A percentile compares a stretch with the other conserved stretches of the same genome.
These are phyloP conservation scores for Zaprionus gabonicus DNA, from an alignment of 1,140 invertebrate genomes.

Conservation along the genomic window DNA sequence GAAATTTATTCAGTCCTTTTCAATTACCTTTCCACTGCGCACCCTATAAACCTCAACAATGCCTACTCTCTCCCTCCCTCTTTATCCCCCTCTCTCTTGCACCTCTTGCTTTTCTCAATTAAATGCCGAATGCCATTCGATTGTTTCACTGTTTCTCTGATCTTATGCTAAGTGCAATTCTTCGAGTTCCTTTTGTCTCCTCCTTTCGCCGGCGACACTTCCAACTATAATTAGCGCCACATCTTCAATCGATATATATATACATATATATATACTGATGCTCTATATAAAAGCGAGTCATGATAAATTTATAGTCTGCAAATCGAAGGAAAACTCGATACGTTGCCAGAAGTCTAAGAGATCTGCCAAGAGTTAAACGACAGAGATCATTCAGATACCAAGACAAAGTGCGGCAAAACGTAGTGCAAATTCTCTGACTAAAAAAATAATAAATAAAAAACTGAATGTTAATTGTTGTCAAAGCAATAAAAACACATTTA, in stretches of 20 bases:
- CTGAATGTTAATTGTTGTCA: conserved; percentile 54
- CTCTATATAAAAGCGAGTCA: conserved; percentile 62
- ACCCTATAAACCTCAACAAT: not conserved
- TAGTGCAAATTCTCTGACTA: conserved; percentile 46
- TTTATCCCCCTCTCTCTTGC: not conserved
- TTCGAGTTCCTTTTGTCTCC: conserved; percentile 30
- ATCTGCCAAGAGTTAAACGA: not conserved
- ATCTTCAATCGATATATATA: not conserved
- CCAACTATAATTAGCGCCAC: conserved; percentile 59
- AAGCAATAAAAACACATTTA: conserved; percentile 6
- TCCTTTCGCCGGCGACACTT: not conserved
- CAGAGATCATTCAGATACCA: not conserved
- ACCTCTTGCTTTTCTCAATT: conserved; percentile 14
- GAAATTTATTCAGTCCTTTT: not conserved
- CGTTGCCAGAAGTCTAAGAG: conserved; percentile 65
- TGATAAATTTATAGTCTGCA: conserved; percentile 54
- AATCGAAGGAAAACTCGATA: conserved; percentile 60
- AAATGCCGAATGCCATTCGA: conserved; percentile 60
- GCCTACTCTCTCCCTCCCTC: not conserved
- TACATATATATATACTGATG: conserved; percentile 1
- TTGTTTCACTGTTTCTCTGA: conserved; percentile 1
- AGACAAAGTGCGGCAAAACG: conserved; percentile 38
- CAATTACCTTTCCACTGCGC: not conserved
- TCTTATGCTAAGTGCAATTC: conserved; percentile 31
- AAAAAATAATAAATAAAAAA: conserved; percentile 25